Percentiles rank a stretch among this genome's conserved stretches.
These are phyloP conservation scores for Pimpla rufipes DNA, from an alignment of 2,888 invertebrate species.

Conservation along the genomic window DNA sequence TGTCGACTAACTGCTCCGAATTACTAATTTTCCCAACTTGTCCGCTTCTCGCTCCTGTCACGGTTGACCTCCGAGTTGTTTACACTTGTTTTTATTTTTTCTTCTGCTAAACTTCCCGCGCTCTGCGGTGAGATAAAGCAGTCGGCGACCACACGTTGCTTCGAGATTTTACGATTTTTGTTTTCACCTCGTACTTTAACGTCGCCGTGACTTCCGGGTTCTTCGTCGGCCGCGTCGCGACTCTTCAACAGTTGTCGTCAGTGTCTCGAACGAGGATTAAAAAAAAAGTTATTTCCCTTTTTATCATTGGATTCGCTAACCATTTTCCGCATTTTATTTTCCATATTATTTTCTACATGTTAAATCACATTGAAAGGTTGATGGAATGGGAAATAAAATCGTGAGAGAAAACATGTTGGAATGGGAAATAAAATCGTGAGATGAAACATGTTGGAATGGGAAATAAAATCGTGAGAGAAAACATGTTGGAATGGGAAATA, in stretches of 20 bases:
- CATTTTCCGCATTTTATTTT: not conserved
- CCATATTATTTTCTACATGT: not conserved
- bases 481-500: not conserved
- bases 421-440: not conserved
- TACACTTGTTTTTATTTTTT: no score
- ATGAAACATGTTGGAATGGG: no score
- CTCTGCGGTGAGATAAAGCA: constrained; percentile 27
- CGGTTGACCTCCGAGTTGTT: constrained; percentile 3
- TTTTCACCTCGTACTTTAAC: not conserved
- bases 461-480: not conserved
- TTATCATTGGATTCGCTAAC: not conserved
- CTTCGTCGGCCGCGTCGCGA: not conserved
- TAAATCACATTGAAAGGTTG: no score
- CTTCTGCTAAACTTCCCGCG: not conserved
- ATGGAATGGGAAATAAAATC: no score
- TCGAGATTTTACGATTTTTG: constrained; percentile 40
- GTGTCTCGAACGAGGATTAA: no score
- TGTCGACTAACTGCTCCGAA: constrained; percentile 6
- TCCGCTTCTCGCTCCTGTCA: not conserved
- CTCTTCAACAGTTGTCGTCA: constrained; percentile 1
- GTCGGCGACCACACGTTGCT: constrained; percentile 18
- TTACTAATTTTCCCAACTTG: not conserved
- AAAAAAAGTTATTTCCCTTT: no score
- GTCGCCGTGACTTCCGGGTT: not conserved
- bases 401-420: not conserved